phyloP scores from a whole-genome alignment of 1,140 invertebrate genomes.

The Medauroidea extradentata region DNA sequence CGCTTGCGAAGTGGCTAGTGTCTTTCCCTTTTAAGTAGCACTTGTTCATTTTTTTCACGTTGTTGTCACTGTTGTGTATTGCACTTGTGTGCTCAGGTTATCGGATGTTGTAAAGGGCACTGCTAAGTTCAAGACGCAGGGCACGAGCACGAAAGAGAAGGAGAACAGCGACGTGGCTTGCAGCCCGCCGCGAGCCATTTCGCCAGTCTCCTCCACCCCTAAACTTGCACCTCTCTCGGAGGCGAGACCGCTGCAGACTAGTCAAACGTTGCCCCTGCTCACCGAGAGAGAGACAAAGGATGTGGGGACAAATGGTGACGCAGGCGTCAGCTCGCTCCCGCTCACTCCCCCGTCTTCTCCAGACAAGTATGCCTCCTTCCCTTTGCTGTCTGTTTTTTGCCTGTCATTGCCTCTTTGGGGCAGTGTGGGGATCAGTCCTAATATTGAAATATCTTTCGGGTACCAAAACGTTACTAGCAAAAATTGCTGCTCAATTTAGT shows the following conservation, averaged over 20 bases:
- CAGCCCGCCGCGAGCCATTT: constrained; percentile 2
- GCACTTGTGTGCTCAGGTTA: constrained; percentile 42
- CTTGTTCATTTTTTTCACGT: constrained; percentile 8
- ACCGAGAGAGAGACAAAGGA: constrained; percentile 10
- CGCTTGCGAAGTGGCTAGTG: no score
- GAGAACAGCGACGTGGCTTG: neutral
- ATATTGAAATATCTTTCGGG: no score
- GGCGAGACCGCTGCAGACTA: constrained; percentile 1
- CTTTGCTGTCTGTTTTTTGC: constrained; percentile 3
- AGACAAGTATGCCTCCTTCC: constrained; percentile 49
- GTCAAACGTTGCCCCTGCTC: neutral
- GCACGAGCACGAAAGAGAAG: constrained; percentile 25
- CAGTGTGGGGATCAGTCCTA: no score
- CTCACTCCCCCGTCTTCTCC: constrained; percentile 56
- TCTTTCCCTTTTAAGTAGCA: no score
- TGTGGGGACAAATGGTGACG: constrained; percentile 3
- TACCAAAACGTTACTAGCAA: no score
- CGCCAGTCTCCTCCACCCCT: constrained; percentile 11
- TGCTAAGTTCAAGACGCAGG: constrained; percentile 52
- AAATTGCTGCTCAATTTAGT: no score
- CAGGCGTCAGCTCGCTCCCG: constrained; percentile 43
- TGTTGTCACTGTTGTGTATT: neutral
- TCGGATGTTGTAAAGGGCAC: constrained; percentile 79
- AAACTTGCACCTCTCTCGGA: constrained; percentile 1
- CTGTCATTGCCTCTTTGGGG: no score